These are phyloP conservation scores for Matsumyia berberina DNA, from an alignment of 2,888 invertebrate species.

Conservation along the genomic window DNA sequence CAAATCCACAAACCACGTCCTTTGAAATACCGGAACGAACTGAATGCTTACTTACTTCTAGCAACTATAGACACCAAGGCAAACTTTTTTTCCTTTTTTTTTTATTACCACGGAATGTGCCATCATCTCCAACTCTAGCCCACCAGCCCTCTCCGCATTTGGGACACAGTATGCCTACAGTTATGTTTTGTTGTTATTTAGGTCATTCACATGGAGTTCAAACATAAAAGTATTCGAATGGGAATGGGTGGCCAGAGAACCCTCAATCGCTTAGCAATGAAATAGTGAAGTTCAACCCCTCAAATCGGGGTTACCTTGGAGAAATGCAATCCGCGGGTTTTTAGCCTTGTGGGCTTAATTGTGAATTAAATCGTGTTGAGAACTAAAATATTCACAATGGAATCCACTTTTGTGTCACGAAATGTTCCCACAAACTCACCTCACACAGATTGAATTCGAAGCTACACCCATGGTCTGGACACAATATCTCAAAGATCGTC, in stretches of 20 bases:
- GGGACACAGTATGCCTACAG: constrained; percentile 34
- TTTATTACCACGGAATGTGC: constrained; percentile 50
- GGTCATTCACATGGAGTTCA: constrained; percentile 83
- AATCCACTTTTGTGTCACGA: background rate
- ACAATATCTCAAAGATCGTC: constrained; percentile 89
- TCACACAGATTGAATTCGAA: constrained; percentile 17
- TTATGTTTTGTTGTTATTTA: constrained; percentile 81
- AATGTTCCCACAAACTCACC: constrained; percentile 44
- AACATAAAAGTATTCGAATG: constrained; percentile 25
- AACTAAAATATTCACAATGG: too few relatives aligned
- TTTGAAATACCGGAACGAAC: constrained; percentile 68
- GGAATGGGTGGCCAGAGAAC: constrained; percentile 22
- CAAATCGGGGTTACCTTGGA: constrained; percentile 78
- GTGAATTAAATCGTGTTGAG: too few relatives aligned
- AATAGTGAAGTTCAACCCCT: constrained; percentile 72
- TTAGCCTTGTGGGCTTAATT: too few relatives aligned
- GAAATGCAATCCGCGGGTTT: constrained; percentile 33
- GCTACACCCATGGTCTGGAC: constrained; percentile 79
- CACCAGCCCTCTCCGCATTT: constrained; percentile 6
- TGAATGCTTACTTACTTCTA: constrained; percentile 16
- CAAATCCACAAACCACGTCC: constrained; percentile 58
- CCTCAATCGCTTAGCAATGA: constrained; percentile 72
- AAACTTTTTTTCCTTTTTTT: constrained; percentile 15
- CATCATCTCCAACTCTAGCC: constrained; percentile 43
- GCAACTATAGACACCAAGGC: constrained; percentile 55